Evolutionary conservation across 2,113 vertebrate species (phyloP).

Genomic region (Toxotes chatareus): DNA sequence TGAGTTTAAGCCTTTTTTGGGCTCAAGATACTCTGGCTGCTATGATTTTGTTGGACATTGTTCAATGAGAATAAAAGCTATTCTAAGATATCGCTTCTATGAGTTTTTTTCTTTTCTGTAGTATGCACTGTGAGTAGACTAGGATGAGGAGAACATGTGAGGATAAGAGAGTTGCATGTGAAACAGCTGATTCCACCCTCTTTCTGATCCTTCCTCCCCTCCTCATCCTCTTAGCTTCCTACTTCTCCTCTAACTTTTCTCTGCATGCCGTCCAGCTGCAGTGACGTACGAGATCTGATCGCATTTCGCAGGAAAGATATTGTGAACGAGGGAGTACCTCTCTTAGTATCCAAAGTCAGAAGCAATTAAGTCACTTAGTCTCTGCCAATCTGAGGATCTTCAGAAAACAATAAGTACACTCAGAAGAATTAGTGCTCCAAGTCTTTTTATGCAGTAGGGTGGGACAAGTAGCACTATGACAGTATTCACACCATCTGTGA

Average conservation of each 20-base stretch:
- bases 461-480: too few species aligned
- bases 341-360: conserved; percentile 22
- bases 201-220: neutral
- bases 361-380: conserved; percentile 21
- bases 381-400: conserved; percentile 2
- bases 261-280: neutral
- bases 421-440: neutral
- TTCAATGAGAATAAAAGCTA: too few species aligned
- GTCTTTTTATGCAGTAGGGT: neutral
- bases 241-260: conserved; percentile 32
- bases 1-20: neutral
- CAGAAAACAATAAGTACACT: neutral
- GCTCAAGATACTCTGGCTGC: neutral
- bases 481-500: too few species aligned
- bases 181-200: neutral
- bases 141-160: neutral
- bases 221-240: conserved; percentile 11
- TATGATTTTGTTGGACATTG: too few species aligned
- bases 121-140: neutral
- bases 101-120: neutral
- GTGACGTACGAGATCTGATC: conserved; percentile 49
- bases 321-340: conserved; percentile 18
- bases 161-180: neutral
- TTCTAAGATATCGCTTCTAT: too few species aligned
- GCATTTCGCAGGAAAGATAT: conserved; percentile 54